Base-by-base conservation (phyloP, 2,888 invertebrate species). In the Hirtodrosophila confusa region DNA sequence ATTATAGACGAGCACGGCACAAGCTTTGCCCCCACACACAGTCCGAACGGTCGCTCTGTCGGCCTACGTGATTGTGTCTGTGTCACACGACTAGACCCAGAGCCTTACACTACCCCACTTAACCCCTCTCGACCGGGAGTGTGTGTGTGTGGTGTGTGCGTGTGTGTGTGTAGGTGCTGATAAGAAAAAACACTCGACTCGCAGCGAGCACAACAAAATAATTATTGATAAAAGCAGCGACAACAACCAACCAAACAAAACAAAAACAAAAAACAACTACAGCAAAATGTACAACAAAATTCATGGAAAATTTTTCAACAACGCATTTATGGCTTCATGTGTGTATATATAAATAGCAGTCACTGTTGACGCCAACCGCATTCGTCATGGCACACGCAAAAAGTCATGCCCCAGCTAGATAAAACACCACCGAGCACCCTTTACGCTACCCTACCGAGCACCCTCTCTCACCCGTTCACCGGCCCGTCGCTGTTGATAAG, bases 301-400 rank as follows among this genome's bases (percentile, higher is more conserved):
- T 83, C 80, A 84, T 84, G 84, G 84, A 84, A 84, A 84, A 83
- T 84, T 88, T 84, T 80, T 80, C 69, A 82, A 82, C 82, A 82
- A 78, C 83, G 61, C 67, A 82, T 77, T 76, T 68, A 80, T 75
- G 85, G 78, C 78, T 73, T 69, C 11, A 33, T 9, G 47, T 35
- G 47, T 51, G 61, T 12, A 51, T 50, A 45, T 72, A 67, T 63
- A 64, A 80, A 86, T 67, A 71, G 69, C 60, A 70, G 66, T 49
- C 55, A 63, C 77, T 72, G 75, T 77, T 64, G 27, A 4, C n/a
- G 41, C 11, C 54, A 53, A 53, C 37, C 55, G 67, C 71, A 86
- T 84, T 84, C 84, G 80, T 86, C 88, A 86, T 86, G 88, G 84
- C 86, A 79, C 88, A 80, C 86, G 84, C 86, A 78, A 77, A 78